Percentiles rank a stretch among this genome's conserved stretches.
These are phyloP conservation scores for Rhabdornis inornatus DNA, from an alignment of 2,113 vertebrate species.

Conservation along the genomic window DNA sequence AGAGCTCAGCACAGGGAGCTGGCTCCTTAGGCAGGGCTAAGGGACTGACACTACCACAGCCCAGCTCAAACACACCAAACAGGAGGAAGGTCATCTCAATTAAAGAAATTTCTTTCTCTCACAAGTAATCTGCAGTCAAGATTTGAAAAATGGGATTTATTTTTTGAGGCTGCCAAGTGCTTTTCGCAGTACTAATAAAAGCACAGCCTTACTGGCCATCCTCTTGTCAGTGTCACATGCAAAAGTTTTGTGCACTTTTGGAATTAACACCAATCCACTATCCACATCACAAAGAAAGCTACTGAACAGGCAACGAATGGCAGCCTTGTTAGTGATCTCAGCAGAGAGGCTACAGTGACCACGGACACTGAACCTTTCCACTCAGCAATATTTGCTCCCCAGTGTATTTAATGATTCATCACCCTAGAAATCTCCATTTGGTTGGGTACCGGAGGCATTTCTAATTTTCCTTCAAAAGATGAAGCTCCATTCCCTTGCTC, in stretches of 20 bases:
- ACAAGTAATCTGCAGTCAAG: not conserved
- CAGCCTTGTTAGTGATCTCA: not conserved
- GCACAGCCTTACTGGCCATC: not conserved
- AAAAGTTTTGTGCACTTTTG: not conserved
- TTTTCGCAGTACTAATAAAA: not conserved
- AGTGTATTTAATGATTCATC: not conserved
- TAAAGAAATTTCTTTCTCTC: not conserved
- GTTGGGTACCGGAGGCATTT: not conserved
- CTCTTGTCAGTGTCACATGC: not conserved
- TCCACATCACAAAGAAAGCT: not conserved
- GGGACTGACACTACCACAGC: not conserved
- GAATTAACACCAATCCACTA: not conserved
- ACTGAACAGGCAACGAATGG: not conserved
- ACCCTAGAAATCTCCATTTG: not conserved
- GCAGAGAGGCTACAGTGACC: not conserved
- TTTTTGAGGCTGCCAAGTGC: not conserved
- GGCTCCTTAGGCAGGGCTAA: slow-evolving; percentile 4
- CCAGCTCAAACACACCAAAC: not conserved
- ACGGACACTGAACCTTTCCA: not conserved
- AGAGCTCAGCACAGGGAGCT: slow-evolving; percentile 6
- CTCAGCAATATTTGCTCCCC: not conserved
- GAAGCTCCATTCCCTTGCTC: not conserved
- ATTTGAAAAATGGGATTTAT: not conserved
- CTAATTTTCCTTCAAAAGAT: not conserved
- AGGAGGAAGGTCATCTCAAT: not conserved